Evolutionary conservation across 2,113 vertebrate species (phyloP).

Genomic region (Coptodon rendalli): DNA sequence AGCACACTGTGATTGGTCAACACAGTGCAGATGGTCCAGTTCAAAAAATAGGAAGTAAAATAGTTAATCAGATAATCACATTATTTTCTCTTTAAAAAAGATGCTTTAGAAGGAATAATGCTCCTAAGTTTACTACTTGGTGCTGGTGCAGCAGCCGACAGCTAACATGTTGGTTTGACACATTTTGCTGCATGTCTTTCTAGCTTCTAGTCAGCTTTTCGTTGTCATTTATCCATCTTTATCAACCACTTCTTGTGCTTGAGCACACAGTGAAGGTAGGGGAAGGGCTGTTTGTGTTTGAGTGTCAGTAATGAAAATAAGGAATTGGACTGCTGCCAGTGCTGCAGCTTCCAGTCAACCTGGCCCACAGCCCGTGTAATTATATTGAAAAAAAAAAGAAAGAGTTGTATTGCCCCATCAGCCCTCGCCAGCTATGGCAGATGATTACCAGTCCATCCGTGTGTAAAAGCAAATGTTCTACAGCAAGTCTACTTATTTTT

Average conservation of each 20-base stretch:
- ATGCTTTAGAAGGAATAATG: neutral
- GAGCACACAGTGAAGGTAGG: neutral
- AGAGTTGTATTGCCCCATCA: neutral
- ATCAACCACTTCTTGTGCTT: neutral
- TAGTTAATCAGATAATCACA: neutral
- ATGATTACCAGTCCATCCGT: neutral
- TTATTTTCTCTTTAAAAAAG: neutral
- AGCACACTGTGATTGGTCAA: neutral
- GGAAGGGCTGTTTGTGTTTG: neutral
- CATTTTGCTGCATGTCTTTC: neutral
- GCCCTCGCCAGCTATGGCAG: neutral
- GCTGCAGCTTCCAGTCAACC: neutral
- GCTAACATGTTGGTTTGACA: neutral
- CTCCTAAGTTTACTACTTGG: neutral
- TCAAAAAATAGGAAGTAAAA: neutral
- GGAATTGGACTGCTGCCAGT: neutral
- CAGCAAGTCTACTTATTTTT: neutral
- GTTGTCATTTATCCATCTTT: neutral
- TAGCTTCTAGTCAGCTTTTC: neutral
- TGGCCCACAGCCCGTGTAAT: neutral
- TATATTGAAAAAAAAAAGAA: neutral
- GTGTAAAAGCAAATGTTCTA: neutral
- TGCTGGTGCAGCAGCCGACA: neutral
- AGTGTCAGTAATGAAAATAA: neutral
- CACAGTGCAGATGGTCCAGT: neutral